Evolutionary conservation across 2,888 invertebrate species (phyloP).

Genomic region (Himalopsyche tibetana): DNA sequence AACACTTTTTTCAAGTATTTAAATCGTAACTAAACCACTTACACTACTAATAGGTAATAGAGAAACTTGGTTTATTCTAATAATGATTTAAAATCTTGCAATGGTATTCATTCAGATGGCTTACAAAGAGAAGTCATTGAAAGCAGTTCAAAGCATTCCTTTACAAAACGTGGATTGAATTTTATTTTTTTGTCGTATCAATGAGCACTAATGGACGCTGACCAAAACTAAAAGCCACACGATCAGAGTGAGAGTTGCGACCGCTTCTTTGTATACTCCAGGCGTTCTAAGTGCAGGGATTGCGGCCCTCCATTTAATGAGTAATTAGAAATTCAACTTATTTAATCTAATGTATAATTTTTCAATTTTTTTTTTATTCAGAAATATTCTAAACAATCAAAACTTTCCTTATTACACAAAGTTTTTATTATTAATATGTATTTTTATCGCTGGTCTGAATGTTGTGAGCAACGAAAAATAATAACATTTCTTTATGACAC

Average conservation of each 20-base stretch:
- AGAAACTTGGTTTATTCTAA: not conserved
- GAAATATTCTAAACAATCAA: too few relatives aligned
- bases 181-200: conserved; percentile 50
- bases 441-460: too few relatives aligned
- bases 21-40: not conserved
- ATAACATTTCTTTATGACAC: too few relatives aligned
- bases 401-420: too few relatives aligned
- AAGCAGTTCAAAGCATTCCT: conserved; percentile 48
- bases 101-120: conserved; percentile 1
- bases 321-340: too few relatives aligned
- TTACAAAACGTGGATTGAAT: conserved; percentile 45
- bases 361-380: too few relatives aligned
- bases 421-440: too few relatives aligned
- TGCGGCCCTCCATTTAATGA: not conserved
- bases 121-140: conserved; percentile 38
- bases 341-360: too few relatives aligned
- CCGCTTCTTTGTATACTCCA: not conserved
- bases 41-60: not conserved
- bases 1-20: not conserved
- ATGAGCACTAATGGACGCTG: conserved; percentile 50
- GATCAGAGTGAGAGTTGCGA: conserved; percentile 23
- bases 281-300: not conserved
- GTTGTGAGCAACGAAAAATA: too few relatives aligned
- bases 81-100: conserved; percentile 9
- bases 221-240: conserved; percentile 43